phyloP scores from a whole-genome alignment of 37 sponge, comb jelly and placozoan genomes.

The Theonella swinhoei region DNA sequence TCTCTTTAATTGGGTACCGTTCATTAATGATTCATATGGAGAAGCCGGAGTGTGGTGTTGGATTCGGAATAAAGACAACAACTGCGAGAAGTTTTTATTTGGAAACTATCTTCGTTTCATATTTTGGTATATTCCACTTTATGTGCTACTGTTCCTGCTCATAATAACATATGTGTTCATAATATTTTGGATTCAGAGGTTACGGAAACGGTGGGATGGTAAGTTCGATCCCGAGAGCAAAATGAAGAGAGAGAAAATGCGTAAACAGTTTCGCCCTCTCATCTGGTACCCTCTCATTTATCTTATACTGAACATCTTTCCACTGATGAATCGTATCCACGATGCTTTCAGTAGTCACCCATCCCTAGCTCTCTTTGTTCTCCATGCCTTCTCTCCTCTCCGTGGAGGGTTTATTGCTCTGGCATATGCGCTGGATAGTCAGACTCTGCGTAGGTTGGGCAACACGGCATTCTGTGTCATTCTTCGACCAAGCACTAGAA shows the following conservation, averaged over 20 bases:
- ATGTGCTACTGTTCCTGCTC: background rate
- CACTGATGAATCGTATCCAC: constrained; percentile 51
- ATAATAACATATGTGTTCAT: background rate
- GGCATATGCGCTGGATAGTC: constrained; percentile 28
- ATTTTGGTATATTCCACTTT: constrained; percentile 12
- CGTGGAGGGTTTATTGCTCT: constrained; percentile 38
- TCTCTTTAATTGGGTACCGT: constrained; percentile 26
- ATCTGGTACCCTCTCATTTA: constrained; percentile 51
- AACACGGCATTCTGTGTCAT: background rate
- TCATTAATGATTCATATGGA: constrained; percentile 42
- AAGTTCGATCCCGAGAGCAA: background rate
- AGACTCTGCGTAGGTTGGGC: constrained; percentile 23
- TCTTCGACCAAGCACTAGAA: background rate
- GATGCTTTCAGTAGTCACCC: constrained; percentile 4
- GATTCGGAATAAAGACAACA: background rate
- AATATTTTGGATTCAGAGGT: background rate
- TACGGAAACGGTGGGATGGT: background rate
- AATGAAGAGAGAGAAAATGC: background rate
- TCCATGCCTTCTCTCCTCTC: background rate
- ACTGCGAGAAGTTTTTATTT: background rate
- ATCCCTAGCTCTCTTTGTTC: constrained; percentile 24
- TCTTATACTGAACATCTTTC: constrained; percentile 40
- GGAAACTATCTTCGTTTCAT: background rate
- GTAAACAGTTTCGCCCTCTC: constrained; percentile 4
- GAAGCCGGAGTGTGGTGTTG: constrained; percentile 63